These are phyloP conservation scores for Terebella lapidaria DNA, from an alignment of 2,888 invertebrate species.

Conservation along the genomic window DNA sequence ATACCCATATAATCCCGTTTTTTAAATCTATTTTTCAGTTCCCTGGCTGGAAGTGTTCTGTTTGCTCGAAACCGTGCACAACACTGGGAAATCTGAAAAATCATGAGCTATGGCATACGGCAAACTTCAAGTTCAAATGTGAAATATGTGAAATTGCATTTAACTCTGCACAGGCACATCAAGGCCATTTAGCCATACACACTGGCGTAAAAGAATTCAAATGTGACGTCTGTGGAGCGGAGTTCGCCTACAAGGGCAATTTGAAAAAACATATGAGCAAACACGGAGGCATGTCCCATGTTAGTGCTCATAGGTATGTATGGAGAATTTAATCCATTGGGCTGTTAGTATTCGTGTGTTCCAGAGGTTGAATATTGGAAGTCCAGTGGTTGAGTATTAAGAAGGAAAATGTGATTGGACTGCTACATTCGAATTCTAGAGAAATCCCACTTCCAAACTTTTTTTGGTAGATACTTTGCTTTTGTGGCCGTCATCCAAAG, in stretches of 20 bases:
- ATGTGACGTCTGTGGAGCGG: slow-evolving; percentile 4
- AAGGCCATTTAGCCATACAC: slow-evolving; percentile 5
- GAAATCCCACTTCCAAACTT: no score
- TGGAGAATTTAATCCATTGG: no score
- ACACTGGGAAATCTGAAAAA: neutral
- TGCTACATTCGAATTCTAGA: no score
- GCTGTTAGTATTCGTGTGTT: no score
- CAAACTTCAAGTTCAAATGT: neutral
- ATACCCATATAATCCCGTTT: no score
- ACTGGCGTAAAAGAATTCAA: slow-evolving; percentile 9
- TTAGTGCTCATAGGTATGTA: no score
- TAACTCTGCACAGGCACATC: neutral
- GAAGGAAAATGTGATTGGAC: no score
- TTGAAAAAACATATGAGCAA: slow-evolving; percentile 6
- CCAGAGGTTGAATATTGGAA: no score
- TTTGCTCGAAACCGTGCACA: slow-evolving; percentile 2
- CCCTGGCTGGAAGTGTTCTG: slow-evolving; percentile 4
- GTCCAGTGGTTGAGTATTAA: no score
- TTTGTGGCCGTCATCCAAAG: no score
- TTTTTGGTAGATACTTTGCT: no score
- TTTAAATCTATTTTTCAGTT: neutral
- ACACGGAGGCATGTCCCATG: no score
- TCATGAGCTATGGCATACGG: neutral
- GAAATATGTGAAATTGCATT: neutral
- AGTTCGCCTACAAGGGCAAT: slow-evolving; percentile 6